Evolutionary conservation across 2,113 vertebrate genomes (phyloP).

Genomic region (Scortum barcoo): DNA sequence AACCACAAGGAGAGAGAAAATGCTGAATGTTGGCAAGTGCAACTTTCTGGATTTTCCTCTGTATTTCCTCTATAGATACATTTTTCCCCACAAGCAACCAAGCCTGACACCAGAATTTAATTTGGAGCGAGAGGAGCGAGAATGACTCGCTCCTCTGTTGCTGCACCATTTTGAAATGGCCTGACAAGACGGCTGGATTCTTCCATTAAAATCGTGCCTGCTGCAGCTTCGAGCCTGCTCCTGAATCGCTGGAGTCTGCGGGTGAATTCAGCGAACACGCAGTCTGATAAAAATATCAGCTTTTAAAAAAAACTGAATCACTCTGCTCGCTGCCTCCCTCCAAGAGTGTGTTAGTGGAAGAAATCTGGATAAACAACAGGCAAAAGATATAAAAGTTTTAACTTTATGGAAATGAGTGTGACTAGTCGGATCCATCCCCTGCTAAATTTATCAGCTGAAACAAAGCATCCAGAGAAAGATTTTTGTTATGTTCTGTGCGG

Average conservation of each 20-base stretch:
- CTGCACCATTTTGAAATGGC: neutral
- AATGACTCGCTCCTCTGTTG: neutral
- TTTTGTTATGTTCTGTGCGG: neutral
- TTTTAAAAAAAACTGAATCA: neutral
- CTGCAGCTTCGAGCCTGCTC: conserved; percentile 18
- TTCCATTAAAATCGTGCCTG: conserved; percentile 22
- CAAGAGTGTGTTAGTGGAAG: neutral
- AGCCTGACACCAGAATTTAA: conserved; percentile 38
- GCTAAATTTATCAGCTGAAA: neutral
- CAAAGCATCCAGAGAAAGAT: neutral
- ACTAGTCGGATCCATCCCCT: neutral
- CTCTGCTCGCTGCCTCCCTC: neutral
- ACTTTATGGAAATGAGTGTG: conserved; percentile 23
- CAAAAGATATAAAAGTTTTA: neutral
- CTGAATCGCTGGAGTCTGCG: neutral
- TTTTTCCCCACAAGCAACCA: conserved; percentile 38
- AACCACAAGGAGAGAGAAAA: conserved; percentile 5
- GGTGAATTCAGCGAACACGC: conserved; percentile 15
- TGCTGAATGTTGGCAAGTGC: conserved; percentile 7
- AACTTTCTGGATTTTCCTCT: conserved; percentile 23
- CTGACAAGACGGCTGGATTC: neutral
- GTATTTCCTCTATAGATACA: neutral
- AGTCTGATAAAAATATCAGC: conserved; percentile 2
- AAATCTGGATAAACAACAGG: neutral
- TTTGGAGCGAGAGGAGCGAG: neutral